Evolutionary conservation across 2,888 invertebrate species (phyloP).

Genomic region (Smittia aterrima): DNA sequence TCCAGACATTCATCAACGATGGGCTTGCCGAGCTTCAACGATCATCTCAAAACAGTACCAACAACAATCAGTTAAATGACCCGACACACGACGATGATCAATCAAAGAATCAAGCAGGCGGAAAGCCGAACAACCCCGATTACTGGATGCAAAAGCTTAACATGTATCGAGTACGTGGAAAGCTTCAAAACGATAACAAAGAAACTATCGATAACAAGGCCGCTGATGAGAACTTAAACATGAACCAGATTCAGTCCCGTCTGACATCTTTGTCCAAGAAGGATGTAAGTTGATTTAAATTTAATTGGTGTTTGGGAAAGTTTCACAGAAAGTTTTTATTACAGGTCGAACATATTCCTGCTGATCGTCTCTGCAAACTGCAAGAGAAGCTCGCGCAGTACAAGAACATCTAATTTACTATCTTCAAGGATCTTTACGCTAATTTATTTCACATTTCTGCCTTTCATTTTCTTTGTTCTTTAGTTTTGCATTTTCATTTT

Average conservation of each 20-base stretch:
- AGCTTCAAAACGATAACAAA: conserved; percentile 43
- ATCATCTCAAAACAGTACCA: conserved; percentile 27
- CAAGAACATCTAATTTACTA: conserved; percentile 46
- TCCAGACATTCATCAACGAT: conserved; percentile 54
- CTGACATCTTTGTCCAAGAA: background rate
- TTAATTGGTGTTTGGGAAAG: too few relatives aligned
- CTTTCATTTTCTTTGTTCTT: background rate
- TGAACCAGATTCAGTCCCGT: conserved; percentile 48
- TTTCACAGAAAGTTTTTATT: conserved; percentile 24
- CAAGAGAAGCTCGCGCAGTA: conserved; percentile 54
- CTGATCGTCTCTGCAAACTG: conserved; percentile 52
- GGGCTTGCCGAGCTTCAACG: conserved; percentile 53
- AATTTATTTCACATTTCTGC: background rate
- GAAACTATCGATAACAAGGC: conserved; percentile 52
- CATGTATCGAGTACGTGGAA: conserved; percentile 46
- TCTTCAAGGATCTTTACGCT: background rate
- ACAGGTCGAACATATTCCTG: conserved; percentile 52
- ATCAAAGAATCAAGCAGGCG: background rate
- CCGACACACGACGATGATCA: background rate
- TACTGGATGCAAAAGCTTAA: conserved; percentile 54
- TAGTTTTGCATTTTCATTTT: too few relatives aligned
- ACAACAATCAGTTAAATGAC: conserved; percentile 6
- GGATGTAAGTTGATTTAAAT: conserved; percentile 12
- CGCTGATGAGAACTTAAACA: conserved; percentile 53
- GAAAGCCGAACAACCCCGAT: conserved; percentile 47